Base-by-base conservation (phyloP, 2,888 invertebrate genomes). In the Bimastos eiseni region DNA sequence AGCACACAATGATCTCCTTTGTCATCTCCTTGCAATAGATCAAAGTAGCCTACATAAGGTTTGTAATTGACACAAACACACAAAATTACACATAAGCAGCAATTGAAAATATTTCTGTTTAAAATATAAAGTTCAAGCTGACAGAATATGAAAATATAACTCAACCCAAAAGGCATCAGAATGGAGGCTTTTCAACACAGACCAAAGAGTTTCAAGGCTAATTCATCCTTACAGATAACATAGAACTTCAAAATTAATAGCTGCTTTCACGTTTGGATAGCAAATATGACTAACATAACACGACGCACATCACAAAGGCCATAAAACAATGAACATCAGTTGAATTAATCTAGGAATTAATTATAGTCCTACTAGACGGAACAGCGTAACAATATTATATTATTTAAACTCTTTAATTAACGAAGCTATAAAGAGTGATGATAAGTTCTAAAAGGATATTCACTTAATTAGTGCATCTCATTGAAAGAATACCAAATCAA, bases 121-220 rank as follows among this genome's bases (percentile, higher is more conserved):
- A 70, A n/a, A 70, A 70, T 70, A n/a, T 70, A 70, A 70, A 70
- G 70, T 70, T n/a, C n/a, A n/a, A 70, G n/a, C 70, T n/a, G 70
- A 70, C 70, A 70, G 70, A 70, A 70, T 70, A n/a, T 70, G 70
- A 70, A 70, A 70, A 70, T 70, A 70, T 70, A n/a, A 70, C 70
- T 70, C 70, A 70, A 70, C 70, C 1, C n/a, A n/a, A n/a, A 70
- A 70, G 30, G 70, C 70, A 70, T 70, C 70, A 70, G 30, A 49
- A 49, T 49, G 24, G 19, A 49, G 30, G 70, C 70, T n/a, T 70
- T 70, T 70, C 70, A 70, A 70, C 3, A 70, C 70, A 70, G 70
- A 11, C 70, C 11, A 15, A 3, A 30, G n/a, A 30, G 70, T 70
- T 70, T 70, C n/a, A 70, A 70, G n/a, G 70, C 70, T n/a, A 70